Percentiles rank a stretch among this genome's conserved stretches.
Evolutionary conservation across 2,797 vertebrate genomes (phyloP).

Genomic region (Serranus cabrilla): DNA sequence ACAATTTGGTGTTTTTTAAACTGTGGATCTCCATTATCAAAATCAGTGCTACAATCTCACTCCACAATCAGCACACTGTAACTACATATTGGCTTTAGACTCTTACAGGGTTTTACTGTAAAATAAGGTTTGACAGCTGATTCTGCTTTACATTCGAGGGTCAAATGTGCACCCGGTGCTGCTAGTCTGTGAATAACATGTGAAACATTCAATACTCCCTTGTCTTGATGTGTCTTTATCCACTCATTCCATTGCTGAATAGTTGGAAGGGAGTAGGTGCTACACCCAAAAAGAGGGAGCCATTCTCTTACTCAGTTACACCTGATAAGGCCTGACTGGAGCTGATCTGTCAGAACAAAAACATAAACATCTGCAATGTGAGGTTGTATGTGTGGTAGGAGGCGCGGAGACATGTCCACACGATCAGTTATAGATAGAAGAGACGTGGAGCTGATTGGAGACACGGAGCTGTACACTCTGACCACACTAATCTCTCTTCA

Average conservation of each 20-base stretch:
- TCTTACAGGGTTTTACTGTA: neutral
- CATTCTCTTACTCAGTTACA: constrained; percentile 46
- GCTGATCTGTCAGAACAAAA: constrained; percentile 20
- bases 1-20: constrained; percentile 3
- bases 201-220: constrained; percentile 35
- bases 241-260: constrained; percentile 43
- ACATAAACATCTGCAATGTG: constrained; percentile 21
- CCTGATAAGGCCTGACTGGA: constrained; percentile 51
- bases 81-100: constrained; percentile 21
- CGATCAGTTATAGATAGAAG: constrained; percentile 45
- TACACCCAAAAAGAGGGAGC: constrained; percentile 38
- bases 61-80: constrained; percentile 7
- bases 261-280: constrained; percentile 44
- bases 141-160: constrained; percentile 22
- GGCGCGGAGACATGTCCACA: constrained; percentile 6
- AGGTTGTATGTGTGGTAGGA: neutral
- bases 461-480: constrained; percentile 1
- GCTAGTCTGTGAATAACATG: constrained; percentile 14
- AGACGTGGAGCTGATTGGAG: constrained; percentile 21
- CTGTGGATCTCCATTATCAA: constrained; percentile 12
- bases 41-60: constrained; percentile 24
- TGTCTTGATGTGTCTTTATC: constrained; percentile 32
- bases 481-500: constrained; percentile 56
- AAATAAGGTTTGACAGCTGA: constrained; percentile 20
- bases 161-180: constrained; percentile 45